A percentile compares a stretch with the other conserved stretches of the same genome.
Evolutionary conservation across 1,140 invertebrate species (phyloP).

Genomic region (Caenorhabditis remanei): DNA sequence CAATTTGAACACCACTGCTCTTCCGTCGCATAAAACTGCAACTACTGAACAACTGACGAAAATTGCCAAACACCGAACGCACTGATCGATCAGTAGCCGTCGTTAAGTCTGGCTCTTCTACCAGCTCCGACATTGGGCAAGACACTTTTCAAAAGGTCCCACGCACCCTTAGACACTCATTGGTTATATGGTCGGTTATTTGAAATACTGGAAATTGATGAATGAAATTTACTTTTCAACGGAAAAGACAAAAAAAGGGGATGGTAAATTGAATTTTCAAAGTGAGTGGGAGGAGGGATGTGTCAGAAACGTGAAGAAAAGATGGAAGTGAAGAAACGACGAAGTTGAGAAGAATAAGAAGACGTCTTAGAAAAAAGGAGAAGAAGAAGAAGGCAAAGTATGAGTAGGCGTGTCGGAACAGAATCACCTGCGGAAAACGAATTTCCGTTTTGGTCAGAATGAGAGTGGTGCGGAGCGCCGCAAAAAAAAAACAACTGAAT

Average conservation of each 20-base stretch:
- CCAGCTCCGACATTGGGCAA: constrained; percentile 46
- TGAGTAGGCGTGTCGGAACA: constrained; percentile 43
- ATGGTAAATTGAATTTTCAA: constrained; percentile 37
- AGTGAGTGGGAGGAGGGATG: constrained; percentile 31
- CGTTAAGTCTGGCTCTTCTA: constrained; percentile 10
- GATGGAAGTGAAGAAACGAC: neutral
- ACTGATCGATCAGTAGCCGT: constrained; percentile 55
- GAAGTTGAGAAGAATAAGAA: neutral
- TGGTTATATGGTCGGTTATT: neutral
- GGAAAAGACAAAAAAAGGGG: neutral
- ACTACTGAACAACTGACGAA: constrained; percentile 61
- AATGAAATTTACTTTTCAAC: neutral
- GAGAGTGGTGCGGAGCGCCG: neutral
- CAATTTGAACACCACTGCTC: constrained; percentile 41
- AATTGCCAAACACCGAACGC: constrained; percentile 55
- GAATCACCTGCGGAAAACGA: constrained; percentile 44
- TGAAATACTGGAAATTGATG: neutral
- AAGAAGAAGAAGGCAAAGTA: constrained; percentile 30
- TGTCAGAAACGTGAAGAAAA: constrained; percentile 7
- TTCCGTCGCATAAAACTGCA: constrained; percentile 64
- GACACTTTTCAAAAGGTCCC: neutral
- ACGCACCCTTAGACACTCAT: constrained; percentile 10
- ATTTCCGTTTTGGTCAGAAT: constrained; percentile 1
- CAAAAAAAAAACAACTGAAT: neutral
- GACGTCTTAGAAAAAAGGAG: constrained; percentile 40